Base-by-base conservation (phyloP, 2,797 vertebrate genomes). In the Aulostomus chinensis region DNA sequence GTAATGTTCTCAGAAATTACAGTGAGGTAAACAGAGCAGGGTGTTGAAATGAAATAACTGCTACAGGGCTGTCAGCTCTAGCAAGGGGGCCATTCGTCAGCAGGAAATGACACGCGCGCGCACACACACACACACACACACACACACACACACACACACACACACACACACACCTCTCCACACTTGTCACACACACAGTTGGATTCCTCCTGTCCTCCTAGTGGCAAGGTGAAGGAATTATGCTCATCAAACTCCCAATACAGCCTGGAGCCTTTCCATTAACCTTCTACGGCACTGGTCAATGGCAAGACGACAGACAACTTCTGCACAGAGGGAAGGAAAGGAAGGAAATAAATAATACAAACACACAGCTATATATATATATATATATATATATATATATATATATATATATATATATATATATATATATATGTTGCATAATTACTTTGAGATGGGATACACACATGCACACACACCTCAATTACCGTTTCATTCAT, bases 221-320 rank as follows among this genome's bases (percentile, higher is more conserved):
- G 58, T 86, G 81, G 84, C 80, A 86, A 88, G 86, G 83, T 86
- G 84, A 83, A 83, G 82, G 80, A 86, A 86, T 89, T 80, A 85
- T 82, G 58, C 81, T 76, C 81, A 79, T 87, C 83, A 84, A 82
- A 82, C 47, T 67, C 62, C 49, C 63, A 40, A 41, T 21, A 30
- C 71, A 53, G 77, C 87, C 83, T 42, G 62, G 63, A 80, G 88
- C 73, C 60, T 78, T 84, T 84, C 83, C 82, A 85, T 89, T 88
- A 88, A 87, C 87, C 80, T 79, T 78, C 81, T 46, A 62, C 73
- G 55, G 52, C 55, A 15, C 59, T 68, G 71, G 78, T 84, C 81
- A 83, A 46, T 70, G 71, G 65, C n/a, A 21, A 57, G 43, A 29
- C 20, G 50, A 61, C 55, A 26, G 40, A 54, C 61, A 20, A 46